These are phyloP conservation scores for Hemichromis elongatus DNA, from an alignment of 2,113 vertebrate species.

Conservation along the genomic window DNA sequence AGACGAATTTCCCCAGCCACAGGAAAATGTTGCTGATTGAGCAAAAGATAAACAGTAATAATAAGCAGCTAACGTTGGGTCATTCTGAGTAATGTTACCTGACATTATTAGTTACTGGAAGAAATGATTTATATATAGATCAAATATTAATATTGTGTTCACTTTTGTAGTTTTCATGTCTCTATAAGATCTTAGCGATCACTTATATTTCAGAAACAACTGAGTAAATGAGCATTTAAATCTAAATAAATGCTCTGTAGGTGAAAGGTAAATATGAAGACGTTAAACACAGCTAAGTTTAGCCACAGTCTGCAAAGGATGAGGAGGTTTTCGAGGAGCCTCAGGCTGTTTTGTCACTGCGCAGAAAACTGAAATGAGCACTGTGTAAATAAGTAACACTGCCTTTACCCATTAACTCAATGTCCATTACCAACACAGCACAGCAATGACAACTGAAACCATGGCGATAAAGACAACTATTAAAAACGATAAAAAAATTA, in stretches of 20 bases:
- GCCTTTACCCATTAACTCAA: neutral
- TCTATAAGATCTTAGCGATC: neutral
- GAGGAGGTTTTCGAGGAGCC: neutral
- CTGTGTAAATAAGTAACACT: neutral
- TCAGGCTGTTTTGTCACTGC: neutral
- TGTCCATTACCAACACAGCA: neutral
- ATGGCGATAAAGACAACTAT: neutral
- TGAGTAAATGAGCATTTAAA: neutral
- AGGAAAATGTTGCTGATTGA: neutral
- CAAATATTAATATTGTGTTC: neutral
- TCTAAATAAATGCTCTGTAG: neutral
- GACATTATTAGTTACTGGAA: neutral
- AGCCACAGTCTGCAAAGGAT: neutral
- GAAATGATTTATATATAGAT: neutral
- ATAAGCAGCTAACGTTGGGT: neutral
- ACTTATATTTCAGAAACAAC: neutral
- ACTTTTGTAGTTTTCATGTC: neutral
- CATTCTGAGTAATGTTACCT: neutral
- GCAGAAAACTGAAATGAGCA: neutral
- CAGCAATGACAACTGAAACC: neutral
- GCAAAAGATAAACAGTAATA: neutral
- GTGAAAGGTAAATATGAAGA: neutral
- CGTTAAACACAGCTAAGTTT: neutral
- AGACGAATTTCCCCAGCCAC: neutral
- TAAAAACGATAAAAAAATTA: neutral